A percentile compares a stretch with the other conserved stretches of the same genome.
Conservation (phyloP, 1,140 invertebrate genomes). For the Bombus affinis region DNA sequence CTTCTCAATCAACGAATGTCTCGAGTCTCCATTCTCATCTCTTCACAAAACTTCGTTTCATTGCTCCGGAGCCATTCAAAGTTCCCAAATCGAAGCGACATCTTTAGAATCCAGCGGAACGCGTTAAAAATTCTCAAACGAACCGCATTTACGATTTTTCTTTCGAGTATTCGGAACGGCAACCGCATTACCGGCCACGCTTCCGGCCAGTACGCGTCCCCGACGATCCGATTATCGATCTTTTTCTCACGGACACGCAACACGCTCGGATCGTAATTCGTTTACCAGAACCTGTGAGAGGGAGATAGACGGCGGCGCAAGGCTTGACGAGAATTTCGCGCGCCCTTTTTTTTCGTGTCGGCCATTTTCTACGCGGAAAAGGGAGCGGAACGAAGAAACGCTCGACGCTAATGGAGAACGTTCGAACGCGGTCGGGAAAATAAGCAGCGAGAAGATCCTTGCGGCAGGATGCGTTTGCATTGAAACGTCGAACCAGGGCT, state of each 20-base stretch:
- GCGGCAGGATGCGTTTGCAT: conserved; percentile 64
- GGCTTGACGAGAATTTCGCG: conserved; percentile 9
- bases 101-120: background rate
- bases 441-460: conserved; percentile 59
- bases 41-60: background rate
- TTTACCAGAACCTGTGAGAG: background rate
- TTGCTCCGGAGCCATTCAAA: background rate
- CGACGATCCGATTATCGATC: conserved; percentile 37
- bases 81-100: background rate
- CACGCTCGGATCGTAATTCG: conserved; percentile 42
- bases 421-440: conserved; percentile 65
- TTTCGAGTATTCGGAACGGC: conserved; percentile 15
- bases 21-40: too few relatives aligned
- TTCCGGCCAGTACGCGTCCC: conserved; percentile 12
- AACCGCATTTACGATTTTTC: conserved; percentile 23
- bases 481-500: conserved; percentile 58
- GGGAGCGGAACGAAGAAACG: conserved; percentile 52
- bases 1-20: too few relatives aligned
- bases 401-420: conserved; percentile 68
- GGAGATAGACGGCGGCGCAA: background rate
- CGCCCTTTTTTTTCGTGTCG: conserved; percentile 12
- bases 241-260: conserved; percentile 15
- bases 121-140: background rate
- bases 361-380: conserved; percentile 50
- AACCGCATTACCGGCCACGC: conserved; percentile 10